These are phyloP conservation scores for Venturia canescens DNA, from an alignment of 1,140 invertebrate species.

Conservation along the genomic window DNA sequence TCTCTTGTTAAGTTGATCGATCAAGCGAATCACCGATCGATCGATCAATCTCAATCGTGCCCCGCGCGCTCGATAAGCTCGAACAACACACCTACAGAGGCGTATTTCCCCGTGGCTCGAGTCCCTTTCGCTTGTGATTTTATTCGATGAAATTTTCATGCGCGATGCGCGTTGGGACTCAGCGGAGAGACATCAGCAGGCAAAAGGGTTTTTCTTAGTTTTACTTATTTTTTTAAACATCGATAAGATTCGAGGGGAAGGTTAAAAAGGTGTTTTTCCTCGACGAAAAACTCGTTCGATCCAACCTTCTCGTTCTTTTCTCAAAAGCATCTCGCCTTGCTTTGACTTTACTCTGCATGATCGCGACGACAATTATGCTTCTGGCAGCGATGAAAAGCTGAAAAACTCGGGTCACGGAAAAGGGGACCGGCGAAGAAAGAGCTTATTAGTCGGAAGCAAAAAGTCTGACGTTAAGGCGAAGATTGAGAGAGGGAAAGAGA, in stretches of 20 bases:
- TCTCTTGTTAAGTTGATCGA: constrained; percentile 46
- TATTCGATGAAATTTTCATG: background rate
- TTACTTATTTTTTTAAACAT: too few relatives aligned
- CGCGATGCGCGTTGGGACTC: too few relatives aligned
- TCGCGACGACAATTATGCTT: background rate
- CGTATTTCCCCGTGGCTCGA: background rate
- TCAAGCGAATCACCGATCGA: constrained; percentile 46
- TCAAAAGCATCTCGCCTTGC: too few relatives aligned
- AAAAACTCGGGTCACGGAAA: background rate
- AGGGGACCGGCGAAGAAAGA: background rate
- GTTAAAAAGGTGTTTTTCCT: too few relatives aligned
- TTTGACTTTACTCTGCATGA: background rate
- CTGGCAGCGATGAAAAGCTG: background rate
- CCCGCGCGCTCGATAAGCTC: background rate
- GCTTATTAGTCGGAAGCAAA: background rate
- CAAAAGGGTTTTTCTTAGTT: too few relatives aligned
- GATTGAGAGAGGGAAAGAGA: background rate
- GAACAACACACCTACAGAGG: background rate
- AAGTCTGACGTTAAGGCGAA: background rate
- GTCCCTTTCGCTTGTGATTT: background rate
- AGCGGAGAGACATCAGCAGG: too few relatives aligned
- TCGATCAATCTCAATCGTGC: constrained; percentile 40
- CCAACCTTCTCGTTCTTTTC: too few relatives aligned
- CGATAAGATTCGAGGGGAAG: too few relatives aligned
- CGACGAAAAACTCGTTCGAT: too few relatives aligned